These are phyloP conservation scores for Trichosurus vulpecula DNA, from an alignment of 2,797 vertebrate genomes.

Conservation along the genomic window DNA sequence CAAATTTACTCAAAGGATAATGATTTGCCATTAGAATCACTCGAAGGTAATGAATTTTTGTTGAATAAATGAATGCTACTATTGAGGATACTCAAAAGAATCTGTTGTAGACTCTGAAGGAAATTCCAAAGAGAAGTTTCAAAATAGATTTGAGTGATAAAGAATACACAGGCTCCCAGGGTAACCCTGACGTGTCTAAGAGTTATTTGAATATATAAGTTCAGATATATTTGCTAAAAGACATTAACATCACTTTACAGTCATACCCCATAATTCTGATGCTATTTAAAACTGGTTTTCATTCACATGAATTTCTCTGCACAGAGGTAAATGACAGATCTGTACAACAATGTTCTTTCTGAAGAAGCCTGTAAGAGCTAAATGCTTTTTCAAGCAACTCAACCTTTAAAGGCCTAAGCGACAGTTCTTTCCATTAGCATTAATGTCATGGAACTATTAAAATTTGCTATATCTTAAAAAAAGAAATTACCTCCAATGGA, in stretches of 20 bases:
- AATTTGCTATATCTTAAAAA: background rate
- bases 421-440: background rate
- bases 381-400: background rate
- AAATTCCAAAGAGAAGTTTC: background rate
- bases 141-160: background rate
- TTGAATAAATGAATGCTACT: background rate
- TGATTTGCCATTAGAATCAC: background rate
- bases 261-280: background rate
- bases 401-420: background rate
- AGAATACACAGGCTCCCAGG: background rate
- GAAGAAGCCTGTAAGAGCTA: background rate
- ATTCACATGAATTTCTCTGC: background rate
- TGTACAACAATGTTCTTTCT: background rate
- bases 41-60: background rate
- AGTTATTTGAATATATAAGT: background rate
- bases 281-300: background rate
- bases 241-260: background rate
- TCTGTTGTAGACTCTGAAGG: background rate
- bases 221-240: background rate
- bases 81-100: background rate
- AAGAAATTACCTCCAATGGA: background rate
- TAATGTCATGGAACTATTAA: background rate
- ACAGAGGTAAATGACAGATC: background rate
- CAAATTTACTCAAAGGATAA: background rate
- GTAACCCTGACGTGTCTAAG: background rate